Base-by-base conservation (phyloP, 2,888 invertebrate genomes). In the Microctonus brassicae region DNA sequence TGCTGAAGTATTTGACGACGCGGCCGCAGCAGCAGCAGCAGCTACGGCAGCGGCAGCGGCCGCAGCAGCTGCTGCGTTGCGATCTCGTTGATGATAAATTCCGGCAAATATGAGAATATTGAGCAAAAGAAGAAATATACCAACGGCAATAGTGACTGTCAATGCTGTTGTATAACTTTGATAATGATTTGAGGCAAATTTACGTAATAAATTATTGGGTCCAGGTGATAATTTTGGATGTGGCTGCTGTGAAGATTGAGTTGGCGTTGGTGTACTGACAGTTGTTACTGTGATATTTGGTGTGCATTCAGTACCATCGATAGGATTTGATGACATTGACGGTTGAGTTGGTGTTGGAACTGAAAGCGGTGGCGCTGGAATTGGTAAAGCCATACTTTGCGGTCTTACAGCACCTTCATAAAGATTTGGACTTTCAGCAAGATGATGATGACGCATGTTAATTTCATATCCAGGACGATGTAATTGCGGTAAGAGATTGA, bases 101-200 rank as follows among this genome's bases (percentile, higher is more conserved):
- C 96, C 96, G 57, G 95, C 95, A 82, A 96, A 96, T 78, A 97
- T 96, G 26, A 95, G 90, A 11, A 95, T 93, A 83, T 96, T 96
- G 29, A 96, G 89, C 33, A 95, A 89, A 9, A 96, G 89, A 7
- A 96, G 90, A 78, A 95, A 95, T 81, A 95, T 95, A 0, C 95
- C 95, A 9, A 95, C 95, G 0, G 94, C 95, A 75, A 96, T 95
- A 0, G 96, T 96, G 33, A 96, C 95, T 7, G 95, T 94, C 20
- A 97, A 89, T 0, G 96, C 96, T 0, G 96, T 95, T 6, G 96
- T 95, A 86, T 96, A 96, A 73, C 94, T 95, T 84, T 95, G 95
- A 82, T 95, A 95, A 82, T 95, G 95, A 73, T 93, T 94, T 11
- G 93, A 92, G n/a, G 94, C 93, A 7, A 95, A 89, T 61, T 94